phyloP scores from a whole-genome alignment of 2,888 invertebrate species.

The Steinernema carpocapsae region DNA sequence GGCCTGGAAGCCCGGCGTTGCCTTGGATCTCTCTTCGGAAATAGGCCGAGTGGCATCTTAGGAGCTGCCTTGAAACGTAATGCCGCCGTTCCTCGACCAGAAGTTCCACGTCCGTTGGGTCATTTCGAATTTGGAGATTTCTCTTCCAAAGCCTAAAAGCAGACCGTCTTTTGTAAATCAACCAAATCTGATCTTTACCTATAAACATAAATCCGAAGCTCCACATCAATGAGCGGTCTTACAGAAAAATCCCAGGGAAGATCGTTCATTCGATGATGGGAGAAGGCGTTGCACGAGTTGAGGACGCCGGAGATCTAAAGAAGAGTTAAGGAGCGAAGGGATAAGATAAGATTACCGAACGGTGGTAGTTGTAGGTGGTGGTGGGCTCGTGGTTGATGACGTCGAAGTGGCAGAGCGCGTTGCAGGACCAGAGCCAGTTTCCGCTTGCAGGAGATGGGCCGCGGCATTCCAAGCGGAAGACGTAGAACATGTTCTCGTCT shows the following conservation, averaged over 20 bases:
- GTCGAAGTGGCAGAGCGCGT: slow-evolving; percentile 10
- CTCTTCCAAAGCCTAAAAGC: neutral
- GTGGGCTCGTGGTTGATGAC: neutral
- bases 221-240: neutral
- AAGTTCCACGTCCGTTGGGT: neutral
- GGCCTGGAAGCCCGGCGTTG: neutral
- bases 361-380: neutral
- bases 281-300: neutral
- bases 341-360: neutral
- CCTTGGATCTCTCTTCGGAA: neutral
- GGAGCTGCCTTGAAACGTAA: neutral
- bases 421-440: slow-evolving; percentile 24
- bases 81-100: neutral
- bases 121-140: neutral
- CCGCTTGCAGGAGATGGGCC: neutral
- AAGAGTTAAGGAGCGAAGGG: neutral
- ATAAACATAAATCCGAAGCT: neutral
- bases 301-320: slow-evolving; percentile 6
- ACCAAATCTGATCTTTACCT: neutral
- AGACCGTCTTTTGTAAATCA: neutral
- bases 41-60: neutral
- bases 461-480: neutral
- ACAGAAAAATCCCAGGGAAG: neutral
- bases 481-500: neutral
- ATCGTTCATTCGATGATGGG: neutral